These are phyloP conservation scores for Scophthalmus maximus DNA, from an alignment of 2,113 vertebrate genomes.

Conservation along the genomic window DNA sequence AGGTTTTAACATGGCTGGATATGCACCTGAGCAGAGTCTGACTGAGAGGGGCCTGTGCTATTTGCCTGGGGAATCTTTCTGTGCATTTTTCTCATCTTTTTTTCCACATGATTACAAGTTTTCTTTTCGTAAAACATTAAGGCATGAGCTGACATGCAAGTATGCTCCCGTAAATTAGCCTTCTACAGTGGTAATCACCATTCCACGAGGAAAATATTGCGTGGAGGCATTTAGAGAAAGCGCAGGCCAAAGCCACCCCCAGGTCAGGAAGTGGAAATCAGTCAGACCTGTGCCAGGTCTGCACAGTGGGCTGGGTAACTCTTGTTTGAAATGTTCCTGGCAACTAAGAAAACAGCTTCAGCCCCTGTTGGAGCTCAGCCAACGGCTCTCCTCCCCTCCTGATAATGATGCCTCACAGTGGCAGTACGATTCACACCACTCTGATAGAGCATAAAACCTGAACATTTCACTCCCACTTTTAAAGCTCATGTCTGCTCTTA, in stretches of 20 bases:
- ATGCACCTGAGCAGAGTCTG: slow-evolving; percentile 17
- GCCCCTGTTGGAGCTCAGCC: slow-evolving; percentile 27
- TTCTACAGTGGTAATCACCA: slow-evolving; percentile 7
- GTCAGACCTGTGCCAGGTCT: slow-evolving; percentile 17
- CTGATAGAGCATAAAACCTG: slow-evolving; percentile 39
- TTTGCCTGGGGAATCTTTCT: slow-evolving; percentile 61
- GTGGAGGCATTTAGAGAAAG: slow-evolving; percentile 25
- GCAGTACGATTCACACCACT: slow-evolving; percentile 28
- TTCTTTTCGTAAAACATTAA: slow-evolving; percentile 50
- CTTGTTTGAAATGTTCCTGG: slow-evolving; percentile 33
- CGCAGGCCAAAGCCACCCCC: slow-evolving; percentile 10
- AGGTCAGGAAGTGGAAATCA: slow-evolving; percentile 29
- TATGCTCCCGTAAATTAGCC: slow-evolving; percentile 5
- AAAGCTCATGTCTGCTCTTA: slow-evolving; percentile 38
- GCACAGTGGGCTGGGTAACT: not conserved
- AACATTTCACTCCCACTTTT: slow-evolving; percentile 29
- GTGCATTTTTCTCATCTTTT: slow-evolving; percentile 50
- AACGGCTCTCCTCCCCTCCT: slow-evolving; percentile 21
- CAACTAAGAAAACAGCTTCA: slow-evolving; percentile 16
- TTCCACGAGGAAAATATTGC: slow-evolving; percentile 4
- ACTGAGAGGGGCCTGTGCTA: slow-evolving; percentile 2
- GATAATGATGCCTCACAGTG: slow-evolving; percentile 30
- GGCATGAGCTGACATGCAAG: slow-evolving; percentile 66
- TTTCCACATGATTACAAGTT: slow-evolving; percentile 50
- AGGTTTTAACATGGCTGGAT: slow-evolving; percentile 72